Conservation (phyloP, 2,797 vertebrate genomes). For the Peromyscus eremicus region DNA sequence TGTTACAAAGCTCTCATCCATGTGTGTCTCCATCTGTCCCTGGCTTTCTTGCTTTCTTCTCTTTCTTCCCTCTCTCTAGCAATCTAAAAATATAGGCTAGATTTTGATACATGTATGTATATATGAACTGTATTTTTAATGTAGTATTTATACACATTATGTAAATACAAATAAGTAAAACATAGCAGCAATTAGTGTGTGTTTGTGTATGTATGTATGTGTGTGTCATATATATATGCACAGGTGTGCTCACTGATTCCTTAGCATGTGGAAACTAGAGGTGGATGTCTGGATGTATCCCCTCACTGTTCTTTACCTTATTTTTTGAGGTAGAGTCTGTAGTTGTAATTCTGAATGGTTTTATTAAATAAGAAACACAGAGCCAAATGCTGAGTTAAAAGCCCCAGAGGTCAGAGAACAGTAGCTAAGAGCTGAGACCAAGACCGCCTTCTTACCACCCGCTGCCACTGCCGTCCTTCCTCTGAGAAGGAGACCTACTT, state of each 20-base stretch:
- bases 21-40: neutral
- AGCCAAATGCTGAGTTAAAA: too few relatives aligned
- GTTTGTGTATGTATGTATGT: neutral
- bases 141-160: neutral
- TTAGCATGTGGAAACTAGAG: neutral
- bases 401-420: too few relatives aligned
- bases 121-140: neutral
- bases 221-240: neutral
- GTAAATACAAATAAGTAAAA: neutral
- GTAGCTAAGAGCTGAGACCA: too few relatives aligned
- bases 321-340: neutral
- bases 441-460: too few relatives aligned
- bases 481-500: too few relatives aligned
- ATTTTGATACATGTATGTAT: neutral
- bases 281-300: neutral
- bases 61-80: neutral
- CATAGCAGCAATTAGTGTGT: neutral
- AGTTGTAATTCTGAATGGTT: too few relatives aligned
- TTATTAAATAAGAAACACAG: too few relatives aligned
- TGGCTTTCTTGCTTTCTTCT: too few relatives aligned
- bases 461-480: too few relatives aligned
- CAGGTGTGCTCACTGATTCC: too few relatives aligned
- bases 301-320: neutral
- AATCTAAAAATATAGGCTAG: neutral
- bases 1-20: neutral